Conservation (phyloP, 2,888 invertebrate genomes). For the Heliconius sara region DNA sequence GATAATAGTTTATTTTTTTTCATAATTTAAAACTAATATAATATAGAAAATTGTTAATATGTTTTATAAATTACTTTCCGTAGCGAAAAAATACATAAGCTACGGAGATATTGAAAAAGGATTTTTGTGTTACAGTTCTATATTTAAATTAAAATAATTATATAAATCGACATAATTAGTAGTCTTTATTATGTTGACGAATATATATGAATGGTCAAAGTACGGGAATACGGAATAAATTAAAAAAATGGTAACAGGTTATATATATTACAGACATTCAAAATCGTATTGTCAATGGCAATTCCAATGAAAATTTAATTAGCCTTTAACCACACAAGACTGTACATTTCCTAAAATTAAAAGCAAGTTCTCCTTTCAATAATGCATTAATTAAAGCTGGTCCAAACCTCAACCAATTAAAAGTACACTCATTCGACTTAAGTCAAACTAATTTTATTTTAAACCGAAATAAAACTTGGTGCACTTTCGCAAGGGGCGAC, state of each 20-base stretch:
- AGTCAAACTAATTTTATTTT: conserved; percentile 54
- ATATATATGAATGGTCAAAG: too few species aligned
- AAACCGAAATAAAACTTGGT: conserved; percentile 56
- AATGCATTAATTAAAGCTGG: conserved; percentile 48
- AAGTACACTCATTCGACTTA: conserved; percentile 51
- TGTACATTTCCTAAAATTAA: conserved; percentile 22
- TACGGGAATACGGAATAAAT: background rate
- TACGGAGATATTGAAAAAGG: too few species aligned
- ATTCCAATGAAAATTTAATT: conserved; percentile 11
- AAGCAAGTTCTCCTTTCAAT: conserved; percentile 42
- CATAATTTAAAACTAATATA: background rate
- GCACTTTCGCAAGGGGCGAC: conserved; percentile 64
- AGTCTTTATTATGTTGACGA: too few species aligned
- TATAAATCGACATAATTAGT: too few species aligned
- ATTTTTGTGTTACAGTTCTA: too few species aligned
- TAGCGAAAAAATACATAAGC: background rate
- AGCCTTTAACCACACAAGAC: conserved; percentile 12
- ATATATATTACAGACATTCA: background rate
- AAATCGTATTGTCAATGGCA: conserved; percentile 8
- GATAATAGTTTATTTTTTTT: background rate
- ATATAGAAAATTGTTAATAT: background rate
- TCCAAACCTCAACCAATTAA: conserved; percentile 55
- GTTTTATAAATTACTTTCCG: background rate
- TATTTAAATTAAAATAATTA: too few species aligned
- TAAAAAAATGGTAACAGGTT: background rate